Conservation (phyloP, 2,113 vertebrate species). For the Kryptolebias marmoratus region DNA sequence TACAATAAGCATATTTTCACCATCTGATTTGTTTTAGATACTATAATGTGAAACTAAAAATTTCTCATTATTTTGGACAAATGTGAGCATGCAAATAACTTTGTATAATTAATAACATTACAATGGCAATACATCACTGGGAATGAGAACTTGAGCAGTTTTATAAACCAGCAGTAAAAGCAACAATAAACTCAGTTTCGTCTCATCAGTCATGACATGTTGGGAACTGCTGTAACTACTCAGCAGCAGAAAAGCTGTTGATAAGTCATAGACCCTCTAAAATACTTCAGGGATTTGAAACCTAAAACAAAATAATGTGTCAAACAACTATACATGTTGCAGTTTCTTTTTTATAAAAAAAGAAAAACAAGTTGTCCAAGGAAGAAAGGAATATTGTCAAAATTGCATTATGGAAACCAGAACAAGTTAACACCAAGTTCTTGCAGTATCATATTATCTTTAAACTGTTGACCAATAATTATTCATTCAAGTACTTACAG, state of each 20-base stretch:
- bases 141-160: too few species aligned
- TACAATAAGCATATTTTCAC: too few species aligned
- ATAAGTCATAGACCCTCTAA: neutral
- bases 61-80: too few species aligned
- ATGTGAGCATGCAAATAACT: too few species aligned
- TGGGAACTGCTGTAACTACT: neutral
- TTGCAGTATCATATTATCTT: constrained; percentile 21
- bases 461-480: constrained; percentile 43
- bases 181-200: too few species aligned
- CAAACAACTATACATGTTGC: neutral
- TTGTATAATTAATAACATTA: too few species aligned
- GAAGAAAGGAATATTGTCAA: neutral
- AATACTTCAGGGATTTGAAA: neutral
- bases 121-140: too few species aligned
- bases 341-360: neutral
- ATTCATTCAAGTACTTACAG: constrained; percentile 78
- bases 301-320: neutral
- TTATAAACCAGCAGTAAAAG: too few species aligned
- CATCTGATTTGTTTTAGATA: too few species aligned
- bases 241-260: neutral
- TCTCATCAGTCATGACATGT: too few species aligned
- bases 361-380: neutral
- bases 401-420: neutral
- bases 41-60: too few species aligned
- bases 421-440: constrained; percentile 10